Percentiles rank a stretch among this genome's conserved stretches.
phyloP scores from a whole-genome alignment of 2,888 invertebrate species.

The Rhagonycha fulva region DNA sequence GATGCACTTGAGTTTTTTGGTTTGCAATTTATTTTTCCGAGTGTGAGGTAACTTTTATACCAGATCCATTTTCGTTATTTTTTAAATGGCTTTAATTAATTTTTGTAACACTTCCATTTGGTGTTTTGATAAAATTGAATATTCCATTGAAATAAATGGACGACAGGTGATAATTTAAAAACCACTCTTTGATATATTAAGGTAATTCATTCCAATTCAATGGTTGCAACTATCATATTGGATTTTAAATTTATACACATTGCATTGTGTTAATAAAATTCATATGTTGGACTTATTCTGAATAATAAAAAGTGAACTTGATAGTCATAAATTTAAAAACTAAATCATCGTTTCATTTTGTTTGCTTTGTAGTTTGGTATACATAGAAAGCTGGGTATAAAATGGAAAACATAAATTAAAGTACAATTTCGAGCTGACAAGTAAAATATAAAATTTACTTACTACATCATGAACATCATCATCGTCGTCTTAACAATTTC shows the following conservation, averaged over 20 bases:
- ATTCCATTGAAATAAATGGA: neutral
- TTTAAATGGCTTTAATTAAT: too few species aligned
- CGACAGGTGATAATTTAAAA: neutral
- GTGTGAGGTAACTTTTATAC: too few species aligned
- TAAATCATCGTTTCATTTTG: neutral
- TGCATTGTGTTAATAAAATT: neutral
- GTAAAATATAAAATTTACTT: neutral
- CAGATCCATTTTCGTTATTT: too few species aligned
- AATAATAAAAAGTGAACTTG: constrained; percentile 1
- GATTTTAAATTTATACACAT: neutral
- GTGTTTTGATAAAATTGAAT: neutral
- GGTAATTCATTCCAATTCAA: neutral
- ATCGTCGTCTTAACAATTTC: neutral
- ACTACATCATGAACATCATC: neutral
- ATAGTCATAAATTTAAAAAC: neutral
- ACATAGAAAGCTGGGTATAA: neutral
- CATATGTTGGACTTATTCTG: constrained; percentile 2
- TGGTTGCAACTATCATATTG: neutral
- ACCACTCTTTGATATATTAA: neutral
- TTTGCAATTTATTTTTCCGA: too few species aligned
- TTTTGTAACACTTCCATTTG: too few species aligned
- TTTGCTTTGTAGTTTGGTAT: neutral
- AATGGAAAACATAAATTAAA: neutral
- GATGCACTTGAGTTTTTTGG: too few species aligned
- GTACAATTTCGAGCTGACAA: neutral